phyloP scores from a whole-genome alignment of 2,797 vertebrate genomes.

The Chromobotia macracanthus region DNA sequence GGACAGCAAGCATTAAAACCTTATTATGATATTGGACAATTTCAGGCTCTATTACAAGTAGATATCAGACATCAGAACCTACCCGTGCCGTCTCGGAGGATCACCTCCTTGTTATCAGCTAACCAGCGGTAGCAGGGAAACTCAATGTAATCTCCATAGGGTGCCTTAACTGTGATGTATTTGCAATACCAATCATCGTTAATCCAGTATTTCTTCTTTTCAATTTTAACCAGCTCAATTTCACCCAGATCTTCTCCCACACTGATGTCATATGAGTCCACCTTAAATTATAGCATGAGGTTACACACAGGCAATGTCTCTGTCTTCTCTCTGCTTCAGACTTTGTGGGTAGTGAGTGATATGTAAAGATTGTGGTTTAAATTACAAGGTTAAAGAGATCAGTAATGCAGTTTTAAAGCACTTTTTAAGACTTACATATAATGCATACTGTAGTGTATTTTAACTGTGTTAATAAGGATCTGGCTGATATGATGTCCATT shows the following conservation, averaged over 20 bases:
- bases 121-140: slow-evolving; percentile 98
- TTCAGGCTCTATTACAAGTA: neutral
- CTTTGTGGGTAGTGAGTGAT: neutral
- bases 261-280: slow-evolving; percentile 90
- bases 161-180: slow-evolving; percentile 91
- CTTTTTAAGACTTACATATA: no score
- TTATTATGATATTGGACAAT: neutral
- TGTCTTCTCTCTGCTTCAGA: neutral
- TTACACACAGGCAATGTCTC: neutral
- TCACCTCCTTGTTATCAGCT: slow-evolving; percentile 85
- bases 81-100: slow-evolving; percentile 91
- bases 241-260: slow-evolving; percentile 89
- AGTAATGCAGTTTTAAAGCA: no score
- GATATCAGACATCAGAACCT: slow-evolving; percentile 34
- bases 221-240: slow-evolving; percentile 88
- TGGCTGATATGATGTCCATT: no score
- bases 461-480: no score
- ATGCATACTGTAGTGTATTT: no score
- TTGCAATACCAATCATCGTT: slow-evolving; percentile 96
- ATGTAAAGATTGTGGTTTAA: neutral
- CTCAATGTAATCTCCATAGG: slow-evolving; percentile 87
- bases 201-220: slow-evolving; percentile 95
- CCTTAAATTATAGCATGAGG: slow-evolving; percentile 70
- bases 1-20: slow-evolving; percentile 36
- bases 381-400: no score